Percentiles rank a stretch among this genome's conserved stretches.
Evolutionary conservation across 2,113 vertebrate species (phyloP).

Genomic region (Meriones unguiculatus): DNA sequence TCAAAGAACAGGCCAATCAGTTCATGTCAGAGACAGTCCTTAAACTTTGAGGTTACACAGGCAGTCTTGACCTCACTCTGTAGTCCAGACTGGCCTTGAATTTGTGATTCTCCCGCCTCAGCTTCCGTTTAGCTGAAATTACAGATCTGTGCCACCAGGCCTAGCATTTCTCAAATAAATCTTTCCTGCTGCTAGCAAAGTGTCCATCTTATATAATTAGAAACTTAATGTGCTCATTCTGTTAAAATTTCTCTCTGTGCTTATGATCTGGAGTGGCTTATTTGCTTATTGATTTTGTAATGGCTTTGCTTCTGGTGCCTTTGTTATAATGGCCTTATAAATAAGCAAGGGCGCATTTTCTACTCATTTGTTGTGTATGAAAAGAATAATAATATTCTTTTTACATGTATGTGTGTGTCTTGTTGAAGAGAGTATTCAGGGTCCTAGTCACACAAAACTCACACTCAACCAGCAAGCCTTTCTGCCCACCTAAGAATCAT

Average conservation of each 20-base stretch:
- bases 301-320: conserved; percentile 2
- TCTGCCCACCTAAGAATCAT: background rate
- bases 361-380: conserved; percentile 43
- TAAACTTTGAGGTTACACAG: background rate
- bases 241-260: background rate
- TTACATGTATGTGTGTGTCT: background rate
- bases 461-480: background rate
- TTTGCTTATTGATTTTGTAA: conserved; percentile 26
- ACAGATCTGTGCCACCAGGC: background rate
- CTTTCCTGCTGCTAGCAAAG: background rate
- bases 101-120: background rate
- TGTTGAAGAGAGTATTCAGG: background rate
- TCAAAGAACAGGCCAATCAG: too few relatives aligned
- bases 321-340: background rate
- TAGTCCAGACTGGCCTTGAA: background rate
- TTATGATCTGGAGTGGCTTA: background rate
- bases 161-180: background rate
- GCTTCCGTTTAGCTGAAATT: background rate
- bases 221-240: conserved; percentile 29
- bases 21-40: too few relatives aligned
- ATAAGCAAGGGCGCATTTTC: background rate
- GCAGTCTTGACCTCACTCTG: background rate
- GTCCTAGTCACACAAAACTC: background rate
- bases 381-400: conserved; percentile 42
- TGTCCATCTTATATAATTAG: conserved; percentile 13